Base-by-base conservation (phyloP, 2,797 vertebrate species). In the Selene dorsalis region DNA sequence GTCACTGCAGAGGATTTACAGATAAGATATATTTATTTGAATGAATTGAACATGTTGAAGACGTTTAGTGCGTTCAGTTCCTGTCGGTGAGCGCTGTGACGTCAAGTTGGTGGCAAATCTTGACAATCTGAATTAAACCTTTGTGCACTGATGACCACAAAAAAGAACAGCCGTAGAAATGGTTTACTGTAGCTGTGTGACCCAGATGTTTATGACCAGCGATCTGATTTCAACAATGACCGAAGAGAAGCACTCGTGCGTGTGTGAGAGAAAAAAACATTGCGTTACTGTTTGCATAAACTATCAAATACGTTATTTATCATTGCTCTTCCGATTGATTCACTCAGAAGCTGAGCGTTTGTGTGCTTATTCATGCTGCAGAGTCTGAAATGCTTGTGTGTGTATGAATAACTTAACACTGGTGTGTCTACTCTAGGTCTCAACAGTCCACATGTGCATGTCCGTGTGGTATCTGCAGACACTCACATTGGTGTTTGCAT, bases 381-480 rank as follows among this genome's bases (percentile, higher is more conserved):
- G 56, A 53, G 60, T 60, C 32, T 78, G 41, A 26, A 68, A 64
- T 7, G 55, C 24, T 35, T 26, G 41, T 73, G 62, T 56, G 66
- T 64, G 69, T 59, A 30, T 57, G 74, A 71, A 83, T 59, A 86
- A 82, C 87, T 73, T 77, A 85, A 86, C 83, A 78, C 76, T 18
- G 10, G 83, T 62, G 76, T 64, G 75, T 86, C 79, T 39, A 73
- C 74, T 55, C 24, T 13, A 58, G 60, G 47, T 56, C 75, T 73
- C 67, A 58, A 84, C 82, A 71, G 35, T 69, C 81, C 84, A 80
- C 81, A 75, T 82, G 79, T 83, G 75, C 55, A 18, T 63, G 82
- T 82, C 88, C 83, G 80, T 87, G 91, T 88, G 82, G 68, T 87
- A 91, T 92, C 90, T 75, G 77, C 86, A 84, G 83, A 86, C 84